phyloP scores from a whole-genome alignment of 2,113 vertebrate genomes.

The Rhynchomys soricoides region DNA sequence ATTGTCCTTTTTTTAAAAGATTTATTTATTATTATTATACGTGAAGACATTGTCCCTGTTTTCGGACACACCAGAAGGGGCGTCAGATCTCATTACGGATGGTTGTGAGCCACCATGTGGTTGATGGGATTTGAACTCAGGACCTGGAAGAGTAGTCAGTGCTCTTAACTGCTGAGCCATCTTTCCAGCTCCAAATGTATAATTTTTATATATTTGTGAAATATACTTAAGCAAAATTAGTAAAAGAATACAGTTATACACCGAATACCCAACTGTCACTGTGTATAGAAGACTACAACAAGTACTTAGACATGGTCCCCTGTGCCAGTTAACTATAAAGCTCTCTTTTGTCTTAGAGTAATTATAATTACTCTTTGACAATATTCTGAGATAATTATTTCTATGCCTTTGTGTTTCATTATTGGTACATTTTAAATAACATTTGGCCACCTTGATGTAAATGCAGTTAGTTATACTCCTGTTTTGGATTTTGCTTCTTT shows the following conservation, averaged over 20 bases:
- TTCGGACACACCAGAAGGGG: too few species aligned
- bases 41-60: too few species aligned
- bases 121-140: too few species aligned
- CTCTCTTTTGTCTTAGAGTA: not conserved
- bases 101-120: too few species aligned
- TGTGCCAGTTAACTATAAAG: not conserved
- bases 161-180: too few species aligned
- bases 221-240: not conserved
- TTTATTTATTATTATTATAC: too few species aligned
- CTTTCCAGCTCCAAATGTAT: too few species aligned
- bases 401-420: not conserved
- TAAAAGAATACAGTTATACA: conserved; percentile 12
- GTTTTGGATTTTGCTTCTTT: not conserved
- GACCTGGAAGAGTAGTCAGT: too few species aligned
- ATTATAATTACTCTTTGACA: too few species aligned
- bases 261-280: not conserved
- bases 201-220: not conserved
- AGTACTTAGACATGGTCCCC: not conserved
- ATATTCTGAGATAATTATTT: too few species aligned
- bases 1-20: too few species aligned
- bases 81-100: too few species aligned
- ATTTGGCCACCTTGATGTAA: not conserved
- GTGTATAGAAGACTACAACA: rapidly evolving
- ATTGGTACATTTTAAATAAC: conserved; percentile 26
- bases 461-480: not conserved